Evolutionary conservation across 2,888 invertebrate genomes (phyloP), one percentile per base, ranked within the genome.

Genomic region (Scaeva pyrastri): DNA sequence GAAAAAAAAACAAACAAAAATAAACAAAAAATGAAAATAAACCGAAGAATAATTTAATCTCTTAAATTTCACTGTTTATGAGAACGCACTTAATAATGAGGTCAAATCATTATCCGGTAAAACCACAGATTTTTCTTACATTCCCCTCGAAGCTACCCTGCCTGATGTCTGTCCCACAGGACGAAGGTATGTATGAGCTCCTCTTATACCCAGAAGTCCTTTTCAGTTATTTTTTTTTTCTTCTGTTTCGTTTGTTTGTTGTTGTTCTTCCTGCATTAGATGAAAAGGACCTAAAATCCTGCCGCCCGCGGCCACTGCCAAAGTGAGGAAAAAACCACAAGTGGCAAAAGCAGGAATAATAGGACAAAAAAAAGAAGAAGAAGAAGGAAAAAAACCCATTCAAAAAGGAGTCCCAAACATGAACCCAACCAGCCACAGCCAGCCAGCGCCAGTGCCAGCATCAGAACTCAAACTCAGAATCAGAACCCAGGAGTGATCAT

Each of bases 71-170:
- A 56, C 76, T 85, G 85, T 85, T 85, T 81, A 85, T 81, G 73
- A 81, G 77, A 74, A 86, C 86, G 82, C 86, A 86, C 86, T 86
- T 82, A 77, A 86, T 82, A 86, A 86, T 86, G 86, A 82, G 86
- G 82, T 82, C 86, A 86, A 86, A 86, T 86, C 86, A 86, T 86
- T 86, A 86, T 82, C 74, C 86, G 55, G 60, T 70, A 73, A 62
- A 81, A 85, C 81, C 85, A 76, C 85, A 81, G 66, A 79, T 81
- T 71, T 72, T 80, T 60, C 73, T 36, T 45, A 23, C 31, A 64
- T 23, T 45, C 12, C 43, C 31, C 26, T 39, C 62, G 7, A 8
- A 23, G 16, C 4, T 8, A 11, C 72, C 16, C 52, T 52, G 21
- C 16, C 43, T 31, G n/a, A n/a, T n/a, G 41, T 41, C 43, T 31